Base-by-base conservation (phyloP, 2,113 vertebrate genomes). In the Ptyas mucosa region DNA sequence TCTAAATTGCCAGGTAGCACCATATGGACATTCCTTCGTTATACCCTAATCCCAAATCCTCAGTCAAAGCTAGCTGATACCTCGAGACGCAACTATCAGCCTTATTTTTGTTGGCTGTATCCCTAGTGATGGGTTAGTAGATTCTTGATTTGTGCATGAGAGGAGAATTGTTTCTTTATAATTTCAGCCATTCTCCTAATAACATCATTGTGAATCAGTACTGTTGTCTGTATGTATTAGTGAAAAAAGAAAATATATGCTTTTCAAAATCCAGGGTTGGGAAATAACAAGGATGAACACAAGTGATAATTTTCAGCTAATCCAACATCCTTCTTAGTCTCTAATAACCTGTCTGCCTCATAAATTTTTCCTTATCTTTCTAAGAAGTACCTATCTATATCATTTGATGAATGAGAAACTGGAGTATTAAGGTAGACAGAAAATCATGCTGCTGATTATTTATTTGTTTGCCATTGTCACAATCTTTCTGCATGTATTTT, bases 131-230 rank as follows among this genome's bases (percentile, higher is more conserved):
- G 93, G 87, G 92, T 96, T 95, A 93, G 93, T 94, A 89, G 95
- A 96, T 90, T 94, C 97, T 97, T 97, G 96, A 97, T 95, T 89
- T 94, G 91, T 95, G 92, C 95, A 95, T 95, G 95, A 97, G 96
- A 97, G 93, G 93, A 93, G 95, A 95, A 85, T 75, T 81, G 95
- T 93, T 96, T 91, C 96, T 94, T 94, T 95, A 94, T 94, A 95
- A 96, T 91, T 97, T 94, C 93, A 95, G 86, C 94, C 94, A 91
- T 95, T 97, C 96, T 96, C 94, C 95, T 95, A 97, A 96, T 94
- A 95, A 89, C 93, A 96, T 94, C 94, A 95, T 3, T 93, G 90
- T 93, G 95, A 86, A 94, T 97, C 90, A 95, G 97, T 97, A 96
- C 93, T 94, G 96, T 91, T 96, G 96, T 96, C 92, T 95, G 93